Evolutionary conservation across 1,140 invertebrate genomes (phyloP).

Genomic region (Drosophila azteca): DNA sequence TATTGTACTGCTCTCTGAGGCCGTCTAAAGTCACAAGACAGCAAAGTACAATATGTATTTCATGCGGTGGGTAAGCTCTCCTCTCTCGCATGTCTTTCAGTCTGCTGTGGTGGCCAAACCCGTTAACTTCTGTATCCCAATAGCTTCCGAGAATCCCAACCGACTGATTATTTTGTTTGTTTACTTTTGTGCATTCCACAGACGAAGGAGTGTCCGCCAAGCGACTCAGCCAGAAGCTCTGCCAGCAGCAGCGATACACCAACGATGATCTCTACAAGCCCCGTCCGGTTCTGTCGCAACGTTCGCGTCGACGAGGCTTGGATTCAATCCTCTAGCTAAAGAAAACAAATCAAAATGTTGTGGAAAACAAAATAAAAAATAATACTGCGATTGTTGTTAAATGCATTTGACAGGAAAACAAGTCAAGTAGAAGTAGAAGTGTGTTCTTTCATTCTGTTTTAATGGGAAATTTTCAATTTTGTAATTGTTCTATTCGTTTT

Average conservation of each 20-base stretch:
- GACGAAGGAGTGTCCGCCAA: constrained; percentile 38
- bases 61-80: constrained; percentile 47
- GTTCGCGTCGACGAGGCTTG: constrained; percentile 73
- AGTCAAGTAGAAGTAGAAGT: too few species aligned
- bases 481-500: constrained; percentile 26
- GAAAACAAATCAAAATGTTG: constrained; percentile 20
- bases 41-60: background rate
- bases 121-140: background rate
- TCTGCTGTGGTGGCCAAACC: background rate
- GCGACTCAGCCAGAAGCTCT: constrained; percentile 64
- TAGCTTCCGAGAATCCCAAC: background rate
- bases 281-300: constrained; percentile 84
- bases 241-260: constrained; percentile 86
- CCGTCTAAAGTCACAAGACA: background rate
- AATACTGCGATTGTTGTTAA: too few species aligned
- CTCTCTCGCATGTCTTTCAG: constrained; percentile 1
- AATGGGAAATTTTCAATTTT: constrained; percentile 35
- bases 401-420: too few species aligned
- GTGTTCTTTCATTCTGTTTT: too few species aligned
- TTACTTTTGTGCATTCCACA: constrained; percentile 33
- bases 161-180: constrained; percentile 3
- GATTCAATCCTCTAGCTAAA: constrained; percentile 66
- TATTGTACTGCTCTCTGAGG: too few species aligned
- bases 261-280: constrained; percentile 89
- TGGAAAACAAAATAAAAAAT: constrained; percentile 33